phyloP scores from a whole-genome alignment of 2,113 vertebrate species.

The Sinocyclocheilus rhinocerous region DNA sequence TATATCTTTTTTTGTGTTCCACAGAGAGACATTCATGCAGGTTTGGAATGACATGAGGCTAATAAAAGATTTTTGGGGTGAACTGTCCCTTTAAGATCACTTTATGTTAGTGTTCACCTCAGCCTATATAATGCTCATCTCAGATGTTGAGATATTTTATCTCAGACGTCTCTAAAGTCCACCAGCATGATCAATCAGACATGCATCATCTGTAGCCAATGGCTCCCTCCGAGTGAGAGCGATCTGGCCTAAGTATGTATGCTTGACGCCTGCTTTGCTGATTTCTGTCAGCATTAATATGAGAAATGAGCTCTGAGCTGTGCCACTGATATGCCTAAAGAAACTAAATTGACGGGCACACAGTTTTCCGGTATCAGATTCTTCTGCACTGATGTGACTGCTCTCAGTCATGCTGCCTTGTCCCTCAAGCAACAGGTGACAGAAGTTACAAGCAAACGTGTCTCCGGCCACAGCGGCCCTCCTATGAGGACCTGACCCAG shows the following conservation, averaged over 20 bases:
- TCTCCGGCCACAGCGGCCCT: constrained; percentile 60
- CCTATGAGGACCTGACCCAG: constrained; percentile 62
- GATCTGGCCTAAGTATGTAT: constrained; percentile 43
- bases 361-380: constrained; percentile 13
- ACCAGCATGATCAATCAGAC: constrained; percentile 31
- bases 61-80: neutral
- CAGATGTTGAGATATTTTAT: constrained; percentile 24
- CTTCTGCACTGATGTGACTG: constrained; percentile 61
- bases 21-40: too few species aligned
- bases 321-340: constrained; percentile 11
- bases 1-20: too few species aligned
- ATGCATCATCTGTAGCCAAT: constrained; percentile 22
- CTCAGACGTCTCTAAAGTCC: constrained; percentile 20
- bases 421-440: constrained; percentile 72
- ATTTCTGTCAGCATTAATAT: constrained; percentile 50
- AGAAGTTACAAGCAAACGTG: constrained; percentile 56
- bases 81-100: constrained; percentile 1
- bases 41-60: neutral
- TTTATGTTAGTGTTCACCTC: constrained; percentile 1
- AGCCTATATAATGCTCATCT: neutral
- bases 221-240: constrained; percentile 32
- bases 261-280: constrained; percentile 29
- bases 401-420: constrained; percentile 63
- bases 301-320: constrained; percentile 29
- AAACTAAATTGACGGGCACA: neutral